These are phyloP conservation scores for Vultur gryphus DNA, from an alignment of 2,797 vertebrate species.

Conservation along the genomic window DNA sequence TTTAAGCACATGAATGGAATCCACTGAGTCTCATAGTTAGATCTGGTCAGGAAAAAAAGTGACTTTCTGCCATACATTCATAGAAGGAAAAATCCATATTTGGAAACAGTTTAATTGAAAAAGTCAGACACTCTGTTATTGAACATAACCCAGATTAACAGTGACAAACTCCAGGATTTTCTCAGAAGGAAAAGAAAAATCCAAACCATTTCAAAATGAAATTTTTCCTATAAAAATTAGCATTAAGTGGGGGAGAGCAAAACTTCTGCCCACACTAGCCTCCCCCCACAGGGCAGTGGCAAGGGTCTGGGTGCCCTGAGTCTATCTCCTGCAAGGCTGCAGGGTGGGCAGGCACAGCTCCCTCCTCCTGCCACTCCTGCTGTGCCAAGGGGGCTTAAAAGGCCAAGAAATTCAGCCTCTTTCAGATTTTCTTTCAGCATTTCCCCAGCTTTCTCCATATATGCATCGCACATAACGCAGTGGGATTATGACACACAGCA, in stretches of 20 bases:
- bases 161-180: not conserved
- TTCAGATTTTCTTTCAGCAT: not conserved
- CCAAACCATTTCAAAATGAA: not conserved
- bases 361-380: not conserved
- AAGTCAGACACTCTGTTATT: not conserved
- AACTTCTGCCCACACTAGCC: not conserved
- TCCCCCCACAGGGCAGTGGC: not conserved
- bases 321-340: fast-evolving
- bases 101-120: not conserved
- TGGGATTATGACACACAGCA: not conserved
- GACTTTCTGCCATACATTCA: not conserved
- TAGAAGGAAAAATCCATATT: not conserved
- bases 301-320: not conserved
- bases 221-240: not conserved
- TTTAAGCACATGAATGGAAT: not conserved
- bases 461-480: fast-evolving
- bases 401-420: not conserved
- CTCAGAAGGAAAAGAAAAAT: not conserved
- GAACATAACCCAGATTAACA: not conserved
- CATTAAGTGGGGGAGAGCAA: not conserved
- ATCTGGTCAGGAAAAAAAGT: not conserved
- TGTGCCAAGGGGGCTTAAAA: not conserved
- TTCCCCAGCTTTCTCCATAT: not conserved
- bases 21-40: not conserved
- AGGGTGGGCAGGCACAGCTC: not conserved